Base-by-base conservation (phyloP, 2,113 vertebrate species). In the Coregonus clupeaformis region DNA sequence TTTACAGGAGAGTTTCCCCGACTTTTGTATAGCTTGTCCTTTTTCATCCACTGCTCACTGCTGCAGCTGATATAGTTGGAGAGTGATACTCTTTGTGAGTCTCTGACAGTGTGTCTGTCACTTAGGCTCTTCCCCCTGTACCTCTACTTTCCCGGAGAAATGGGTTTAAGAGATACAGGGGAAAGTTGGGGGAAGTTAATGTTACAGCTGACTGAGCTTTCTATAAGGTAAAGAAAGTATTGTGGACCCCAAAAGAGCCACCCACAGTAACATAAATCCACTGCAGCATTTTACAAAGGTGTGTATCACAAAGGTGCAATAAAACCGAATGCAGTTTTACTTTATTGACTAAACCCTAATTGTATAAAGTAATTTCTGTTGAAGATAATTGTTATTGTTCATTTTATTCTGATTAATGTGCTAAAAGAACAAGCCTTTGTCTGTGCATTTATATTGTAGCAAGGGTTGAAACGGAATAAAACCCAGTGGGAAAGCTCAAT, bases 141-240 rank as follows among this genome's bases (percentile, higher is more conserved):
- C 74, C 67, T 55, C 80, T 81, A 82, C 74, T 49, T 42, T 84
- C 84, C 64, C 73, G 49, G 59, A 85, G 84, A 42, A 42, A 11
- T 42, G 36, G 9, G 36, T 11, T 42, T 85, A 82, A 91, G 85
- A 73, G 79, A 70, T 7, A 71, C 29, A 30, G 63, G 63, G 14
- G n/a, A 85, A 86, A 82, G 71, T 78, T 74, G 67, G 76, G 36
- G 78, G 78, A 87, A 89, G 80, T 82, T 84, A 86, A 85, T 82
- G 85, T 87, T 86, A 80, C 82, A 84, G 87, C 74, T 84, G 87
- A 85, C 65, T 74, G 84, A 88, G 78, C 74, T 73, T 77, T 84
- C 49, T 74, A 78, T 84, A 55, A 29, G 74, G 20, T 55, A 76
- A 77, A 81, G 67, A 73, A 72, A 77, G n/a, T 22, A 67, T 45